Evolutionary conservation across 2,888 invertebrate genomes (phyloP), one percentile per base, ranked within the genome.

Genomic region (Eupithecia dodoneata): DNA sequence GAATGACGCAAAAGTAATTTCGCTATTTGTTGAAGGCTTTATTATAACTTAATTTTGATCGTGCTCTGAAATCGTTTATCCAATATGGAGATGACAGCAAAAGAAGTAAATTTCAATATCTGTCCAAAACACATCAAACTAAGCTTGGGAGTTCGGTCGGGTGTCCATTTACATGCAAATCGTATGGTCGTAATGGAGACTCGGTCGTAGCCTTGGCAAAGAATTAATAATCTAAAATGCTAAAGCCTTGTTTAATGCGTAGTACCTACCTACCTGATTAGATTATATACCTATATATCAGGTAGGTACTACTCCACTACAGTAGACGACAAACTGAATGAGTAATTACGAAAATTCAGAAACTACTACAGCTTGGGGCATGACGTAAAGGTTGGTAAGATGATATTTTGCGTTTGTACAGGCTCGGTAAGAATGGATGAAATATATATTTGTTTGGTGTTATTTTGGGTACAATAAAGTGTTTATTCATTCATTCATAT

Each of bases 161-260:
- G 71, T 52, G 67, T 70, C 75, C 79, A 83, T 82, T 82, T 82
- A 79, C 74, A 82, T 81, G 81, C 78, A 81, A 81, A 83, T 83
- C 73, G 74, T 77, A 63, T 74, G 81, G 82, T 80, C 82, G 82
- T 85, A 87, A 87, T 87, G 86, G 85, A 86, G 85, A 83, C 82
- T 85, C 71, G 44, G 44, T 45, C 75, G 52, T 52, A 69, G 41
- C 77, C 72, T 77, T 18, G 66, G 47, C 59, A 63, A 42, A 73
- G 67, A 74, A 74, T 42, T 73, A 42, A 70, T 73, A 71, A 71
- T 66, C 63, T 49, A 66, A 44, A 30, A 30, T 30, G 30, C 2
- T 30, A 15, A 15, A 67, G 69, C 47, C 70, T 70, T 70, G n/a
- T 70, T 1, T 18, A 18, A 45, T n/a, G 67, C 13, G 47, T 47